Percentiles rank a stretch among this genome's conserved stretches.
Conservation (phyloP, 2,113 vertebrate genomes). For the Ageneiosus marmoratus region DNA sequence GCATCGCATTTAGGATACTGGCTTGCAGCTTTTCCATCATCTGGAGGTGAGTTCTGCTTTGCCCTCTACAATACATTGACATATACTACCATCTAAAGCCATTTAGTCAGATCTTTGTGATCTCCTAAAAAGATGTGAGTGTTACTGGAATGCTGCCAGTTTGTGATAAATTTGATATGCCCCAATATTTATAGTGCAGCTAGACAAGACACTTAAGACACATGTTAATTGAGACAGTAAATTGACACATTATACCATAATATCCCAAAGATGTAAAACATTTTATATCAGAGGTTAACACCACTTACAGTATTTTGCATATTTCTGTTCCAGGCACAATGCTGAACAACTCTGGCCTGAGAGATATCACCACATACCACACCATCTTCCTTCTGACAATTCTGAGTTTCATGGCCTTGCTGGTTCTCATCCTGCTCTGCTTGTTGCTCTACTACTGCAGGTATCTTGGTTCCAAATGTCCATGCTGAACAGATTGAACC, state of each 20-base stretch:
- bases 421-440: conserved; percentile 83
- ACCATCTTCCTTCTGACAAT: conserved; percentile 87
- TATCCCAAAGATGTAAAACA: not conserved
- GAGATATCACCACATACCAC: conserved; percentile 84
- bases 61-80: not conserved
- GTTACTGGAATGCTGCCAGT: not conserved
- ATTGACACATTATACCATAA: not conserved
- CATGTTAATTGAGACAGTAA: not conserved
- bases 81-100: not conserved
- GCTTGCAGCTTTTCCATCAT: conserved; percentile 80
- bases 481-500: not conserved
- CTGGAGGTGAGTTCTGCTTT: conserved; percentile 56
- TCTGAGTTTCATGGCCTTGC: conserved; percentile 79
- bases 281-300: not conserved
- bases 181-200: not conserved
- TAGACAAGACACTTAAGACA: not conserved
- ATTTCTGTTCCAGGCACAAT: conserved; percentile 69
- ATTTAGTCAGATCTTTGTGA: not conserved
- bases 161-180: not conserved
- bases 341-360: conserved; percentile 69
- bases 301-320: not conserved
- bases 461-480: conserved; percentile 58
- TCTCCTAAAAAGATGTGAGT: not conserved
- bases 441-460: conserved; percentile 87
- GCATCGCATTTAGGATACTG: conserved; percentile 80